Conservation (phyloP, 92 coral and sea anemone genomes). For the Epizoanthus scotinus region DNA sequence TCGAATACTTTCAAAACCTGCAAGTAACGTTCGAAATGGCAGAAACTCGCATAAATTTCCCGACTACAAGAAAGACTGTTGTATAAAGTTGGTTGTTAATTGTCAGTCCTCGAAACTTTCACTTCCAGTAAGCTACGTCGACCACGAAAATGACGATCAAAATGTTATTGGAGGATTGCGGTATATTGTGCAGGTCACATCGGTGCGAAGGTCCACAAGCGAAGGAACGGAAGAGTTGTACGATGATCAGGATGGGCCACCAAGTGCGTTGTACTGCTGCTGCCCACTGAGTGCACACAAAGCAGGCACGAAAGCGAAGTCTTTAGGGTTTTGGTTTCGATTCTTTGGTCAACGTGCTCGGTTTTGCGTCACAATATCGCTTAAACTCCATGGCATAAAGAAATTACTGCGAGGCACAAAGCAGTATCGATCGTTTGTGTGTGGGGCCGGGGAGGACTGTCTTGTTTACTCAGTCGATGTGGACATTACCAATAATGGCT, state of each 20-base stretch:
- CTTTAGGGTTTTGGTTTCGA: slow-evolving; percentile 95
- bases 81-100: slow-evolving; percentile 55
- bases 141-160: slow-evolving; percentile 60
- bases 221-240: slow-evolving; percentile 47
- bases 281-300: slow-evolving; percentile 68
- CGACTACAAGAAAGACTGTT: slow-evolving; percentile 85
- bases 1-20: slow-evolving; percentile 58
- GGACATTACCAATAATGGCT: slow-evolving; percentile 56
- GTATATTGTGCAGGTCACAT: slow-evolving; percentile 66
- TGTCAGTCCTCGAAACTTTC: slow-evolving; percentile 63
- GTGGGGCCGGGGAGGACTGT: slow-evolving; percentile 45
- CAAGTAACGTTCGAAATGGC: slow-evolving; percentile 71
- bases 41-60: slow-evolving; percentile 87
- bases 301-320: slow-evolving; percentile 45
- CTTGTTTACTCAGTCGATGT: slow-evolving; percentile 74
- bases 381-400: slow-evolving; percentile 64
- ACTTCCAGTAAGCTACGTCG: slow-evolving; percentile 72
- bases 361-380: slow-evolving; percentile 67
- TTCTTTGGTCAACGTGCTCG: slow-evolving; percentile 77
- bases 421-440: slow-evolving; percentile 34
- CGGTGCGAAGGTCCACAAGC: slow-evolving; percentile 61
- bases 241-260: slow-evolving; percentile 39
- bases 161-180: slow-evolving; percentile 57
- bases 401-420: slow-evolving; percentile 45
- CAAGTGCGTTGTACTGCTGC: slow-evolving; percentile 59